Base-by-base conservation (phyloP, 1,140 invertebrate species). In the Drepana arcuata region DNA sequence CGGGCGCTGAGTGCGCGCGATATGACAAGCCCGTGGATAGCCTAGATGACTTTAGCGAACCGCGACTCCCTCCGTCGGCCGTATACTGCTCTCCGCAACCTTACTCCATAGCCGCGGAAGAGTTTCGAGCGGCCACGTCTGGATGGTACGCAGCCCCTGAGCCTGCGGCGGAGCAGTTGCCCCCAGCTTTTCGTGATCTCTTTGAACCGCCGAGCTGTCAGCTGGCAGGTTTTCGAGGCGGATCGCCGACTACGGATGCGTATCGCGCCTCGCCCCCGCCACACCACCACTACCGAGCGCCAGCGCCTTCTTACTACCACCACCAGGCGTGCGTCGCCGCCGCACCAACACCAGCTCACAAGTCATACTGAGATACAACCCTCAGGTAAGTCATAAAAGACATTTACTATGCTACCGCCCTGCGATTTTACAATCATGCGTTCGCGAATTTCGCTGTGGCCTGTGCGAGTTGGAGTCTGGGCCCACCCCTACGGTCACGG, bases 101-200 rank as follows among this genome's bases (percentile, higher is more conserved):
- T 7, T 88, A 88, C 40, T 72, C 82, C 7, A 52, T 79, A 9
- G 67, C 69, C 1, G 72, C 79, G 9, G 78, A 84, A 13, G 86
- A 87, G 29, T 77, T 80, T 34, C 79, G 86, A 5, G 84, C 85
- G 31, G 84, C 84, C 14, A 84, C 86, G 9, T 84, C 86, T 34
- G 84, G 84, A 29, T 86, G 87, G 73, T 87, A 87, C 55, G 74
- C 86, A 7, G 83, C 86, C 10, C 86, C 87, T 23, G 87, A 88
- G 37, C 74, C 86, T 2, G 80, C 85, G 1, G 78, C 81, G 26
- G 64, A 85, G 16, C 82, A 79, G 28, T 48, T 78, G 39, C 72
- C 77, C n/a, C 62, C 75, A 40, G 62, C 75, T 18, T 67, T 75
- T 40, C 46, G 77, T 26, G 53, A 83, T 37, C 53, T 84, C 11